Conservation (phyloP, 1,140 invertebrate species). For the Bombus huntii region DNA sequence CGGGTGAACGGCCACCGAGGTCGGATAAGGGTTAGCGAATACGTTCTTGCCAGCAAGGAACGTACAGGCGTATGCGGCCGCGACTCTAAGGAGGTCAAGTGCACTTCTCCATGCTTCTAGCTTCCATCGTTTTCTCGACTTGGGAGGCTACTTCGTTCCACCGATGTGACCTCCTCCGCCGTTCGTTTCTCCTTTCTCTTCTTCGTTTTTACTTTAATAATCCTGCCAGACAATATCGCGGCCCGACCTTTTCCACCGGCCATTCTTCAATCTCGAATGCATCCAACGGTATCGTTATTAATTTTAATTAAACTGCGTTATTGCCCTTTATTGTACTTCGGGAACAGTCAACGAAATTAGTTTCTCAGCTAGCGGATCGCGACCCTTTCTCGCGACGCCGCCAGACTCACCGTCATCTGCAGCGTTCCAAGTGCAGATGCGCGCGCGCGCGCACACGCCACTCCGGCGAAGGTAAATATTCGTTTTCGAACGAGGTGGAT, state of each 20-base stretch:
- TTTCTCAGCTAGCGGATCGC: not conserved
- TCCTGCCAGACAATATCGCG: conserved; percentile 58
- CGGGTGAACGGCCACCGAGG: conserved; percentile 38
- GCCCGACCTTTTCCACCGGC: conserved; percentile 4
- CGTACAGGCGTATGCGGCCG: conserved; percentile 35
- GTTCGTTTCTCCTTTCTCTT: not conserved
- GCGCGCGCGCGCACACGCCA: too few relatives aligned
- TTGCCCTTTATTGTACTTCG: conserved; percentile 36
- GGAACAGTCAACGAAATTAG: conserved; percentile 32
- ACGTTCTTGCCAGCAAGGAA: conserved; percentile 15
- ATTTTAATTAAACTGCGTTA: conserved; percentile 45
- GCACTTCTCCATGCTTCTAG: conserved; percentile 37
- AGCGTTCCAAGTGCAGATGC: not conserved
- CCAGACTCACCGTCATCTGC: not conserved
- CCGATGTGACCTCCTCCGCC: conserved; percentile 20
- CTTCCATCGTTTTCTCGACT: conserved; percentile 36
- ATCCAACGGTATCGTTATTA: conserved; percentile 36
- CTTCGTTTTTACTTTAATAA: conserved; percentile 62
- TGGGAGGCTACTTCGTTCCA: conserved; percentile 20
- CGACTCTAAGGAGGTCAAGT: conserved; percentile 64
- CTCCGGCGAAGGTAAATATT: conserved; percentile 26
- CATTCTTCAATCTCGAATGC: conserved; percentile 29
- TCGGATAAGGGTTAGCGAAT: conserved; percentile 46
- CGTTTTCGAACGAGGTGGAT: not conserved
- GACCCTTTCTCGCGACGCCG: not conserved